These are phyloP conservation scores for Parnassius apollo DNA, from an alignment of 2,888 invertebrate species.

Conservation along the genomic window DNA sequence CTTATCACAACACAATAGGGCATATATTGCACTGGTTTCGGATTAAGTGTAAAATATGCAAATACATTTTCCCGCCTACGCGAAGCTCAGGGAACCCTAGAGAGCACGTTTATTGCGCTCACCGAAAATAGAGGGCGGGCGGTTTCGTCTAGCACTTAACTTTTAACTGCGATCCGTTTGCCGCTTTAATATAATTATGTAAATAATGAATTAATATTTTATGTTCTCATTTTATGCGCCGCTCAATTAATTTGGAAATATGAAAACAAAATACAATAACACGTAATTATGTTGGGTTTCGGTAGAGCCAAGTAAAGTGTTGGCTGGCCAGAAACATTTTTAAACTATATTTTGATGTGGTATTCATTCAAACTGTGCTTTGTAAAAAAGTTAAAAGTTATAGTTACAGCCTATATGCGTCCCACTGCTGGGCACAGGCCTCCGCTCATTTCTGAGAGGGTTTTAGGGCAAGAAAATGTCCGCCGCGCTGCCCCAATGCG, in stretches of 20 bases:
- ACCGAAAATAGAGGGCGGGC: conserved; percentile 18
- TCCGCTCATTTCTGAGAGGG: no score
- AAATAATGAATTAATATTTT: conserved; percentile 13
- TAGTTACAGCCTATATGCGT: no score
- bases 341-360: no score
- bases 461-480: no score
- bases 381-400: no score
- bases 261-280: no score
- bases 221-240: neutral
- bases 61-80: conserved; percentile 10
- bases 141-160: conserved; percentile 15
- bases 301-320: no score
- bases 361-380: no score
- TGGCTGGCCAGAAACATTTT: no score
- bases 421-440: no score
- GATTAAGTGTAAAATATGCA: conserved; percentile 18
- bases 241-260: neutral
- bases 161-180: conserved; percentile 15
- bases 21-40: conserved; percentile 8
- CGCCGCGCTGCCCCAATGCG: no score
- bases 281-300: no score
- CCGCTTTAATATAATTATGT: conserved; percentile 2
- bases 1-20: conserved; percentile 1
- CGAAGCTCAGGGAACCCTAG: conserved; percentile 1
- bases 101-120: conserved; percentile 15